Base-by-base conservation (phyloP, 2,113 vertebrate genomes). In the Zosterops borbonicus region DNA sequence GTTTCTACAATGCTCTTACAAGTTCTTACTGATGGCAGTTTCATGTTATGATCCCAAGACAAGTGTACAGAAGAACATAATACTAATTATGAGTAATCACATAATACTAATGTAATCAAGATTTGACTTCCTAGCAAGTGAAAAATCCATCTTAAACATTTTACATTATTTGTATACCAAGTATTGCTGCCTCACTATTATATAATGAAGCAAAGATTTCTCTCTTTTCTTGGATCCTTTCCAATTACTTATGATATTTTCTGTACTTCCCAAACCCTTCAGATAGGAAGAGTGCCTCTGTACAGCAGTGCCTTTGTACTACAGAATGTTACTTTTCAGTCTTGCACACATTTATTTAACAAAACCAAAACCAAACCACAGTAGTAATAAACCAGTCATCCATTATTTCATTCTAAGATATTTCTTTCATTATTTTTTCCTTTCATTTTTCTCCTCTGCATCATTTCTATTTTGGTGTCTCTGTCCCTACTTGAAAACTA, bases 71-170 rank as follows among this genome's bases (percentile, higher is more conserved):
- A 75, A 73, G 37, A 94, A 81, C 7, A 46, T 60, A 46, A 78
- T 46, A 53, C 18, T 44, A 59, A 59, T 50, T 44, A 39, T 46
- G 55, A 87, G 12, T 53, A 82, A 71, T 92, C 84, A 79, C n/a
- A n/a, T 89, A 87, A 92, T 73, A 46, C 18, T 76, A 71, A 58
- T 91, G 62, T 76, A 91, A 87, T 79, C 46, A 84, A 89, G 77
- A 60, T 53, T 59, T 94, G 76, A 87, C 69, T 84, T 77, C 13
- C 63, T 89, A 90, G 41, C 59, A 81, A 90, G 67, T 52, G 60
- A 90, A 50, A 88, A 86, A 90, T 59, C 16, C 35, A n/a, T 46
- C 35, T 86, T 74, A 74, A 93, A 80, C 70, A 81, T 87, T 87
- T 83, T 75, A 60, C 24, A 41, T 59, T 33, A 67, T 44, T 78